Evolutionary conservation across 2,113 vertebrate genomes (phyloP), one percentile per base, ranked within the genome.

Genomic region (Plectropomus leopardus): DNA sequence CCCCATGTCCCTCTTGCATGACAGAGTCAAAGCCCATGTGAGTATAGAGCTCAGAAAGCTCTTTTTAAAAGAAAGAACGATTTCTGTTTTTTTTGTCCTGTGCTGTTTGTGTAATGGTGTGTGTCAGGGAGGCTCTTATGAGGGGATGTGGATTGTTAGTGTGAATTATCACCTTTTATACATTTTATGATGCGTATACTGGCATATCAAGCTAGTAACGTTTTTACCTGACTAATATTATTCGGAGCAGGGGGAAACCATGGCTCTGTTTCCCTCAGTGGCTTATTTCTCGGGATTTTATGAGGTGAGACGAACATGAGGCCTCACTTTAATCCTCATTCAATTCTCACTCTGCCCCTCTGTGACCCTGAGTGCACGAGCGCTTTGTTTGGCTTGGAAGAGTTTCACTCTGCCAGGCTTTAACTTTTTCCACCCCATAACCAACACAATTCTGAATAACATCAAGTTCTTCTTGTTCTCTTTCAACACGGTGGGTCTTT

Each of bases 1-100:
- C 16, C 98, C 98, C 0, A 98, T 99, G 96, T 98, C 98, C 34
- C 97, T 99, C 15, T 94, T 99, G 87, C 91, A 97, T 0, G 97
- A 98, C 60, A 72, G 96, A 75, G 94, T 96, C 81, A 97, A 95
- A 86, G 96, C 97, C 24, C 98, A 99, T 0, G 98, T 99, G 92
- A 95, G 98, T 97, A 69, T 36, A 13, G 61, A 58, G 30, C 3
- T 19, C 50, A 21, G 53, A 47, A 72, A 53, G n/a, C 3, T 51
- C 0, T 50, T 36, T 32, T 74, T 40, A 24, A 17, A 72, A 26
- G 5, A 1, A 44, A 16, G 16, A 50, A 1, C 17, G 0, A 32
- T 44, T n/a, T 57, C 9, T 59, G 30, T 3, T 2, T 1, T 19
- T 53, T 36, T 47, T 3, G 4, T 60, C 26, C 4, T 51, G 19